Evolutionary conservation across 2,888 invertebrate genomes (phyloP).

Genomic region (Aphidius colemani): DNA sequence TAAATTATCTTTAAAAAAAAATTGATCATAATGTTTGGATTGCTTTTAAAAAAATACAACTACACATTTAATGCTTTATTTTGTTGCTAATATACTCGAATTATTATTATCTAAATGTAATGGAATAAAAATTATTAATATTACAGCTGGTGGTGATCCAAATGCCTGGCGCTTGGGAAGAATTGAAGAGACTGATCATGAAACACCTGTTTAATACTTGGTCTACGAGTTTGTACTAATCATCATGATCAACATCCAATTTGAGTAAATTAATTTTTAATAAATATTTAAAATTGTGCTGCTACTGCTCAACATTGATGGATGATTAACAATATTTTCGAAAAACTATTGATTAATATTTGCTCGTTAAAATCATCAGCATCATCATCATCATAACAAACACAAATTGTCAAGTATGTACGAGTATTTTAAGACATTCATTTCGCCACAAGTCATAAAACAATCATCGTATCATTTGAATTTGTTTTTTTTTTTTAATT

Average conservation of each 20-base stretch:
- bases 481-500: too few relatives aligned
- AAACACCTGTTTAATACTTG: conserved; percentile 73
- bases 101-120: background rate
- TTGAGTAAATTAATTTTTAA: background rate
- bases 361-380: too few relatives aligned
- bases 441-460: too few relatives aligned
- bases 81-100: background rate
- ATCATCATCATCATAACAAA: too few relatives aligned
- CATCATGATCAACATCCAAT: background rate
- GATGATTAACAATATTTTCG: background rate
- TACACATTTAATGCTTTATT: background rate
- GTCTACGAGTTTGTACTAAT: too few relatives aligned
- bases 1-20: conserved; percentile 6
- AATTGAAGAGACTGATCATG: conserved; percentile 81
- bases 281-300: background rate
- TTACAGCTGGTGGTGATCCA: conserved; percentile 68
- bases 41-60: background rate
- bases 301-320: background rate
- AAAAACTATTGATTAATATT: too few relatives aligned
- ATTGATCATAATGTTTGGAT: background rate
- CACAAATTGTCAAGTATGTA: too few relatives aligned
- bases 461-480: too few relatives aligned
- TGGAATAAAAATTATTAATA: background rate
- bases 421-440: too few relatives aligned
- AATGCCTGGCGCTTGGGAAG: conserved; percentile 81